Evolutionary conservation across 2,113 vertebrate genomes (phyloP).

Genomic region (Anseranas semipalmata): DNA sequence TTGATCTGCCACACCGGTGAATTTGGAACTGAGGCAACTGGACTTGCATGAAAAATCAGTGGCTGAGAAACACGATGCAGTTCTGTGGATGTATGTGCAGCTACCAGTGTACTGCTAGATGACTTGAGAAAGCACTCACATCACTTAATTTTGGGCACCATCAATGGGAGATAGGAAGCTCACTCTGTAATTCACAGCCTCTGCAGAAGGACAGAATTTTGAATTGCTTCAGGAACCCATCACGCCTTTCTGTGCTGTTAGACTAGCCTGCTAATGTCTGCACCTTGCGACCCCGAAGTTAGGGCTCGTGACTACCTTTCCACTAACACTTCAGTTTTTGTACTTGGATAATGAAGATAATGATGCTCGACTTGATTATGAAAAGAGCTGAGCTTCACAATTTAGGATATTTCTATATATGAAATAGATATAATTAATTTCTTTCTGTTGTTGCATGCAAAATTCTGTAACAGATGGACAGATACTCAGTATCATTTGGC

Average conservation of each 20-base stretch:
- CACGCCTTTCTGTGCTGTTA: neutral
- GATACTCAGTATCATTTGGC: neutral
- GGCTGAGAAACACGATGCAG: neutral
- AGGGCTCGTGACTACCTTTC: neutral
- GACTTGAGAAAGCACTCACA: fast-evolving
- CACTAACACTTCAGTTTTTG: neutral
- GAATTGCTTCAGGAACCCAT: neutral
- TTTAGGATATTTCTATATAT: neutral
- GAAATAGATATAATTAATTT: constrained; percentile 2
- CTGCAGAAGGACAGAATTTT: neutral
- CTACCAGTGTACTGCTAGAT: fast-evolving
- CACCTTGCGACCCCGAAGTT: neutral
- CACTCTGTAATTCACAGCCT: neutral
- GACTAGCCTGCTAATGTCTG: neutral
- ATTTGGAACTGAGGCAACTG: neutral
- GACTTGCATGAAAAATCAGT: neutral
- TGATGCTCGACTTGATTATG: neutral
- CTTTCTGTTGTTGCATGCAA: neutral
- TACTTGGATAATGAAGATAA: neutral
- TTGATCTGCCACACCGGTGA: neutral
- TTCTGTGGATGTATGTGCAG: no score
- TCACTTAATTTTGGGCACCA: neutral
- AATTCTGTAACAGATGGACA: constrained; percentile 24
- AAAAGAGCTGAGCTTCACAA: neutral
- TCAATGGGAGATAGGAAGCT: neutral